Base-by-base conservation (phyloP, 2,113 vertebrate genomes). In the Cynocephalus volans region DNA sequence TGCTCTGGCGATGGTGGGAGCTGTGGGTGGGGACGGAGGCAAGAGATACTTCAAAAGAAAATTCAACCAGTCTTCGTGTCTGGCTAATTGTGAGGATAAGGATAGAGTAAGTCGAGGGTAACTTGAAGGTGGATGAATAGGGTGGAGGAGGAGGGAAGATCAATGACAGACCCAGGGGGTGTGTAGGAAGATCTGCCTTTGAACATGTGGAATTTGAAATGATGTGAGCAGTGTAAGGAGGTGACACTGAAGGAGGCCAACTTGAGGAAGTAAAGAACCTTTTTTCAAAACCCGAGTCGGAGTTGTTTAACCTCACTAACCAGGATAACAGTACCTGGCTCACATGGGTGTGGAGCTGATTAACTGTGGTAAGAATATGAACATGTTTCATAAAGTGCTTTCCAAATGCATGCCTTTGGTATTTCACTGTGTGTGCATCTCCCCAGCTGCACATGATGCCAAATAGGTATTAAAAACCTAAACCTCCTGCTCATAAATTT, bases 401-500 rank as follows among this genome's bases (percentile, higher is more conserved):
- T 28, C 14, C 73, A 75, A 82, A 91, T 5, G 5, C n/a, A 83
- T 19, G 28, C 48, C 72, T 84, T 80, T 85, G 82, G 36, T 48
- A n/a, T 69, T 77, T 85, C 84, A 84, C 36, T 41, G 6, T 26
- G 9, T 7, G 26, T 41, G 19, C 4, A 56, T 58, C 41, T 70
- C 52, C 2, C 70, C n/a, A 45, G 50, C 24, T 69, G 24, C 26
- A 65, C 15, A 24, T 28, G 81, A 69, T 73, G 69, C 64, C 92
- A 19, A 72, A 48, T 9, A 54, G 28, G 36, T 64, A 65, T 33
- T 56, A 58, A 95, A 65, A n/a, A 87, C 7, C 6, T 48, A 48
- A 69, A 58, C 28, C 19, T 95, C 41, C 67, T 82, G 54, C n/a
- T 92, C 58, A 84, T 69, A 62, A 82, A 88, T 93, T 89, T 65